Base-by-base conservation (phyloP, 2,113 vertebrate species). In the Pelusios castaneus region DNA sequence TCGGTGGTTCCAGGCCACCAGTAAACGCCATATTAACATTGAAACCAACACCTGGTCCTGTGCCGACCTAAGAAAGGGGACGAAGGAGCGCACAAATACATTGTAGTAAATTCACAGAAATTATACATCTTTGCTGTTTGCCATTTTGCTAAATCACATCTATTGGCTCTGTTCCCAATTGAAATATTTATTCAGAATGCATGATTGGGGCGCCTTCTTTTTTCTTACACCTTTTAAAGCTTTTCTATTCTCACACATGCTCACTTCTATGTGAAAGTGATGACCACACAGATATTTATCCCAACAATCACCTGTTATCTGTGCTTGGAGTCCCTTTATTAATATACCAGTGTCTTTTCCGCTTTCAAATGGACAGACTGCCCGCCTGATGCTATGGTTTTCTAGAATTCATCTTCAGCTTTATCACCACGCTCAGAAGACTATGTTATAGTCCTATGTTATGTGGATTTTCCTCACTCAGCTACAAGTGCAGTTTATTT, bases 21-120 rank as follows among this genome's bases (percentile, higher is more conserved):
- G 99, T 99, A 93, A 99, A 99, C 43, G 99, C 99, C 98, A 99
- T 99, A 97, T 99, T 99, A 77, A 99, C 99, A 1, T 99, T 99
- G 97, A 99, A 99, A 93, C 99, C 99, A 49, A 98, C 95, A 24
- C 99, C 99, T 5, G 99, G 98, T 63, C 99, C 99, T 5, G 97
- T 98, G 97, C 99, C 99, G 96, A 99, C 99, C 99, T 99, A 95
- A 6, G 55, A 94, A 83, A 77, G 1, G 14, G 73, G 90, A 49
- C 43, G 58, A 84, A 85, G 31, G 31, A 75, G 34, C 9, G n/a
- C 19, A 70, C 63, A 83, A 4, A 54, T 4, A 45, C n/a, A 80
- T 9, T 80, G 22, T n/a, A 7, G 82, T 2, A 85, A 38, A 55
- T 4, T 2, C 5, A 41, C 0, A 3, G 63, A 58, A 81, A 84